Evolutionary conservation across 2,888 invertebrate genomes (phyloP).

Genomic region (Chloromyia formosa): DNA sequence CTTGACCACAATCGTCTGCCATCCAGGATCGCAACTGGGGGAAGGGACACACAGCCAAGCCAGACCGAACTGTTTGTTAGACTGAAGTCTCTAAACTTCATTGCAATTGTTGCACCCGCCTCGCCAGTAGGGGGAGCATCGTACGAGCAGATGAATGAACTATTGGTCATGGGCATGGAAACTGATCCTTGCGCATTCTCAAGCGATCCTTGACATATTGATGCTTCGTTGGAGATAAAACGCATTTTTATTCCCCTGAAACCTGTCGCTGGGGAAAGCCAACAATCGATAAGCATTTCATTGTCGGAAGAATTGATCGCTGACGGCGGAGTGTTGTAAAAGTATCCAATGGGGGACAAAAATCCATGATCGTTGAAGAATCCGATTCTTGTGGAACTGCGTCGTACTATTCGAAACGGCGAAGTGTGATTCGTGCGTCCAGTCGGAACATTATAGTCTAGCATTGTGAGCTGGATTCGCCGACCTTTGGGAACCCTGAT

Average conservation of each 20-base stretch:
- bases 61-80: conserved; percentile 52
- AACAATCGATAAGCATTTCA: conserved; percentile 70
- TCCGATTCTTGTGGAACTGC: conserved; percentile 55
- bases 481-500: conserved; percentile 69
- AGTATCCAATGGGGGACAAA: conserved; percentile 55
- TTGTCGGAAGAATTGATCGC: conserved; percentile 72
- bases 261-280: conserved; percentile 64
- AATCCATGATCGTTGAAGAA: conserved; percentile 69
- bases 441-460: conserved; percentile 69
- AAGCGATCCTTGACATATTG: conserved; percentile 64
- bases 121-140: not conserved
- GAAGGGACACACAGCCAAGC: conserved; percentile 6
- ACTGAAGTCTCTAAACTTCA: conserved; percentile 56
- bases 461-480: conserved; percentile 70
- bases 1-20: not conserved
- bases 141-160: conserved; percentile 41
- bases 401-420: no score
- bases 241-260: conserved; percentile 76
- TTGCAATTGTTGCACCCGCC: conserved; percentile 55
- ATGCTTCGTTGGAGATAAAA: conserved; percentile 71
- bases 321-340: conserved; percentile 52
- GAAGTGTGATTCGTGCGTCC: not conserved
- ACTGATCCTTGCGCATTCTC: conserved; percentile 61
- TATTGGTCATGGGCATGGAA: conserved; percentile 59
- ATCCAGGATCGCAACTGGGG: conserved; percentile 24